A percentile compares a stretch with the other conserved stretches of the same genome.
Evolutionary conservation across 1,140 invertebrate genomes (phyloP).

Genomic region (Drosophila trapezifrons): DNA sequence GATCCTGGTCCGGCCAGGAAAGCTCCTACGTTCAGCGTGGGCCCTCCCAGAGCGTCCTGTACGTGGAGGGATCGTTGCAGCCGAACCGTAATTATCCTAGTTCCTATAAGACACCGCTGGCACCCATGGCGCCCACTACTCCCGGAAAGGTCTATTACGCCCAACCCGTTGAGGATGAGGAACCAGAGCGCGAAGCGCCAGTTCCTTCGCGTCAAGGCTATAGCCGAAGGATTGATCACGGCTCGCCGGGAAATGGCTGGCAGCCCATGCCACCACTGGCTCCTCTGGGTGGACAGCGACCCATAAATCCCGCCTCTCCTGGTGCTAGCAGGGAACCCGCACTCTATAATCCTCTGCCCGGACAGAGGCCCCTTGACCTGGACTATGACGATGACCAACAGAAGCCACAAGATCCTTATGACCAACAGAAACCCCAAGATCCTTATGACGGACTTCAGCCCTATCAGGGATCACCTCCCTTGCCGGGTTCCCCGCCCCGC

Average conservation of each 20-base stretch:
- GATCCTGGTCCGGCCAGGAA: constrained; percentile 53
- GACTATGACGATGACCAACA: constrained; percentile 21
- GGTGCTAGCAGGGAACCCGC: constrained; percentile 12
- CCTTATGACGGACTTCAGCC: constrained; percentile 1
- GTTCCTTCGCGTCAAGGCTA: constrained; percentile 47
- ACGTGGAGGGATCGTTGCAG: constrained; percentile 71
- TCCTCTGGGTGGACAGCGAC: constrained; percentile 45
- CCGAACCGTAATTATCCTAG: constrained; percentile 80
- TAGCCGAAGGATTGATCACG: constrained; percentile 49
- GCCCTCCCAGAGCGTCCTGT: constrained; percentile 63
- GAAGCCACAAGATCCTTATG: constrained; percentile 8
- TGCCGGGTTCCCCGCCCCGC: not conserved
- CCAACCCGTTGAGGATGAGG: constrained; percentile 49
- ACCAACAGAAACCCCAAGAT: constrained; percentile 12
- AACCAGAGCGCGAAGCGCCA: constrained; percentile 2
- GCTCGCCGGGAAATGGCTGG: constrained; percentile 36
- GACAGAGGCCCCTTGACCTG: constrained; percentile 34
- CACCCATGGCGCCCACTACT: constrained; percentile 51
- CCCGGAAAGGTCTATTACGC: constrained; percentile 56
- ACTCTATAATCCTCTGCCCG: not conserved
- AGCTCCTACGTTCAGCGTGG: constrained; percentile 34
- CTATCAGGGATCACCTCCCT: constrained; percentile 5
- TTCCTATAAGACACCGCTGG: constrained; percentile 62
- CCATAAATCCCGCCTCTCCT: constrained; percentile 26
- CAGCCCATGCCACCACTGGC: constrained; percentile 28